phyloP scores from a whole-genome alignment of 2,888 invertebrate genomes.

The Tinea pellionella region DNA sequence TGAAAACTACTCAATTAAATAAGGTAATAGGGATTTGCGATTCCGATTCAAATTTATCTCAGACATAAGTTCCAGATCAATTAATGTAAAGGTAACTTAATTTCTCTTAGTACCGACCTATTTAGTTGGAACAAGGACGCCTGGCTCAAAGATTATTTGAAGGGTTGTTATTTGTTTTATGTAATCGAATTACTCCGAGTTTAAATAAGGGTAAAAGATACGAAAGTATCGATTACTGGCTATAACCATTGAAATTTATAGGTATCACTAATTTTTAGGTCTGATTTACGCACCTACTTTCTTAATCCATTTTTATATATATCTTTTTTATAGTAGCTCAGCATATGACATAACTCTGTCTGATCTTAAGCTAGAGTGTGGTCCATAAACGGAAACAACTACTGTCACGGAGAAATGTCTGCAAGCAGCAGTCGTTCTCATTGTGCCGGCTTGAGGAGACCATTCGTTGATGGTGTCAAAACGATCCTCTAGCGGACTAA shows the following conservation, averaged over 20 bases:
- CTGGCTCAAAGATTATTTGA: constrained; percentile 2
- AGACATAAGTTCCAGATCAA: background rate
- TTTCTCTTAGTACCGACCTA: background rate
- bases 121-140: background rate
- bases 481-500: too few species aligned
- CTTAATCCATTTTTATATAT: too few species aligned
- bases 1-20: background rate
- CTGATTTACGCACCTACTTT: too few species aligned
- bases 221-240: background rate
- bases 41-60: background rate
- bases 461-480: too few species aligned
- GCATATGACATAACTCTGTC: too few species aligned
- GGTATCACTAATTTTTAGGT: too few species aligned
- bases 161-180: constrained; percentile 5
- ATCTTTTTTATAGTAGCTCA: too few species aligned
- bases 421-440: too few species aligned
- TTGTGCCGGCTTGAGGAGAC: too few species aligned
- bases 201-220: background rate
- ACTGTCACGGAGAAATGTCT: too few species aligned
- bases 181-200: constrained; percentile 3
- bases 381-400: too few species aligned
- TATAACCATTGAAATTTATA: background rate
- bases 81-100: background rate
- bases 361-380: too few species aligned
- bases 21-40: background rate